A percentile compares a stretch with the other conserved stretches of the same genome.
These are phyloP conservation scores for Ciconia boyciana DNA, from an alignment of 2,113 vertebrate genomes.

Conservation along the genomic window DNA sequence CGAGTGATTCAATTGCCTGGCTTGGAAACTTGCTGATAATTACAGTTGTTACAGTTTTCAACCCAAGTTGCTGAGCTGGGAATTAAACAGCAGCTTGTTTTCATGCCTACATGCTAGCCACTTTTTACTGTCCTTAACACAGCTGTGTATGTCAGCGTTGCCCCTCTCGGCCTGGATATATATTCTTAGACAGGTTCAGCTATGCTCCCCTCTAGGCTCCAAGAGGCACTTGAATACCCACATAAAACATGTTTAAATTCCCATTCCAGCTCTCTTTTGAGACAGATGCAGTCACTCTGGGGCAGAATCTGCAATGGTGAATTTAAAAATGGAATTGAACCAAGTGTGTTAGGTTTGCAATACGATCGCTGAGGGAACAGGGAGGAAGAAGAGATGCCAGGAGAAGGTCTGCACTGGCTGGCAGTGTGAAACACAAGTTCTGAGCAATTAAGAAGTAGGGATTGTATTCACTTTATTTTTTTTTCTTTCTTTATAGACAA, in stretches of 20 bases:
- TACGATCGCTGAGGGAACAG: constrained; percentile 10
- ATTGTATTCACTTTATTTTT: background rate
- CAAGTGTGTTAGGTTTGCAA: constrained; percentile 42
- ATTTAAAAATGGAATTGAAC: constrained; percentile 36
- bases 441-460: background rate
- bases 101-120: background rate
- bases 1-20: constrained; percentile 11
- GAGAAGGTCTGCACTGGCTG: constrained; percentile 8
- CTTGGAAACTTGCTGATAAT: constrained; percentile 6
- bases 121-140: background rate
- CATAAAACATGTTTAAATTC: background rate
- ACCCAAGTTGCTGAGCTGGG: constrained; percentile 24
- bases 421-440: background rate
- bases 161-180: background rate
- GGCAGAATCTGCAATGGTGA: background rate
- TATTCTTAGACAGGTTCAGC: background rate
- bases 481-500: background rate
- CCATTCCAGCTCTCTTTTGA: background rate
- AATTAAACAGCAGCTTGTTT: constrained; percentile 34
- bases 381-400: constrained; percentile 33
- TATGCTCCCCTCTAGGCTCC: background rate
- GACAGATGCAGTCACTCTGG: background rate
- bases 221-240: background rate
- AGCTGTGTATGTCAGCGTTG: background rate
- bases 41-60: constrained; percentile 20